These are phyloP conservation scores for Peromyscus nudipes DNA, from an alignment of 2,797 vertebrate genomes.

Conservation along the genomic window DNA sequence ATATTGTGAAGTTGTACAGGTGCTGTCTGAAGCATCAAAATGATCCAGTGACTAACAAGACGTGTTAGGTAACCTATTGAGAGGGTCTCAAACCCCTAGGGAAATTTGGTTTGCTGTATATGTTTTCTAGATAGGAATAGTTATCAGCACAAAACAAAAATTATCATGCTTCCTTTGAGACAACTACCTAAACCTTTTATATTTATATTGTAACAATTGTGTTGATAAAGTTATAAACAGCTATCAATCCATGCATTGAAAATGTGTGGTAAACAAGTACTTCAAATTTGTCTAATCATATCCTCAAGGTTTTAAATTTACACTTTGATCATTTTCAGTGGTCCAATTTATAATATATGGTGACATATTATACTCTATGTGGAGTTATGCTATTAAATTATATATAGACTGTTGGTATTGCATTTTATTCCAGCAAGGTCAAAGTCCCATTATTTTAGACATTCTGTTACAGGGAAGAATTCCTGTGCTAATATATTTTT, in stretches of 20 bases:
- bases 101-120: neutral
- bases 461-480: neutral
- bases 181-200: neutral
- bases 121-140: neutral
- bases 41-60: neutral
- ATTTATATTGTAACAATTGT: neutral
- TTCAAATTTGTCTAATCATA: neutral
- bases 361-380: neutral
- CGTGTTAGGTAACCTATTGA: neutral
- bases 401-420: neutral
- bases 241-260: neutral
- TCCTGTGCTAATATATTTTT: neutral
- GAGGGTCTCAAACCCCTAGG: neutral
- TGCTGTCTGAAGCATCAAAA: neutral
- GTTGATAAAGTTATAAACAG: neutral
- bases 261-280: neutral
- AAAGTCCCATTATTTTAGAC: neutral
- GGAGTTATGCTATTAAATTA: neutral
- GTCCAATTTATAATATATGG: neutral
- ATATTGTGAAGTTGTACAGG: neutral
- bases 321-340: neutral
- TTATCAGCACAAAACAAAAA: neutral
- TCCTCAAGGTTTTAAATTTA: neutral
- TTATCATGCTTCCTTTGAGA: neutral
- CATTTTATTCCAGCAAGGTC: neutral